phyloP scores from a whole-genome alignment of 2,888 invertebrate species.

The Dascillus cervinus region DNA sequence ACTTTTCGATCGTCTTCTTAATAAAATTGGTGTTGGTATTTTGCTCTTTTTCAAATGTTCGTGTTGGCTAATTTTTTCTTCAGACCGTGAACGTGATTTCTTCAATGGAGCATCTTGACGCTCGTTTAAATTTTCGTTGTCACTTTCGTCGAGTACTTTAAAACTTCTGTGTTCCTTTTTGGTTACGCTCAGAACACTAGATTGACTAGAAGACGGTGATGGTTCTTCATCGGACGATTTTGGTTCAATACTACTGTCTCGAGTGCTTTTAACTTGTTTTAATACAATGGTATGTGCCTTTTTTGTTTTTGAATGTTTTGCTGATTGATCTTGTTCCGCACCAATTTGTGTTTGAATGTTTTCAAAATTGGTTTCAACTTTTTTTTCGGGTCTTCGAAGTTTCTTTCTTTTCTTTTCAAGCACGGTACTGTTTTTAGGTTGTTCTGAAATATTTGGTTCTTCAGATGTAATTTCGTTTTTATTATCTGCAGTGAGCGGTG shows the following conservation, averaged over 20 bases:
- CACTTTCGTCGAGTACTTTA: conserved; percentile 31
- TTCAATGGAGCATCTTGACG: conserved; percentile 5
- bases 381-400: too few relatives aligned
- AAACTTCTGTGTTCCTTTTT: conserved; percentile 35
- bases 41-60: conserved; percentile 23
- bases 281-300: too few relatives aligned
- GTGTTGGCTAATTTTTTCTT: conserved; percentile 19
- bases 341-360: conserved; percentile 9
- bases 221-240: conserved; percentile 18
- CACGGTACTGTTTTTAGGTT: too few relatives aligned
- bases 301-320: conserved; percentile 9
- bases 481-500: too few relatives aligned
- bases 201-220: conserved; percentile 12
- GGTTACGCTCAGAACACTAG: conserved; percentile 16
- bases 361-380: too few relatives aligned
- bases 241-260: conserved; percentile 11
- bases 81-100: conserved; percentile 27
- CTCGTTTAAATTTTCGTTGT: conserved; percentile 16
- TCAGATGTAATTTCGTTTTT: too few relatives aligned
- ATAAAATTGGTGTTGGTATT: conserved; percentile 30
- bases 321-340: conserved; percentile 1
- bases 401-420: too few relatives aligned
- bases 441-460: too few relatives aligned
- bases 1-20: conserved; percentile 26
- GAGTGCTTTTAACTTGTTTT: conserved; percentile 6